Evolutionary conservation across 2,797 vertebrate species (phyloP), one percentile per base, ranked within the genome.

Genomic region (Lagorchestes hirsutus): DNA sequence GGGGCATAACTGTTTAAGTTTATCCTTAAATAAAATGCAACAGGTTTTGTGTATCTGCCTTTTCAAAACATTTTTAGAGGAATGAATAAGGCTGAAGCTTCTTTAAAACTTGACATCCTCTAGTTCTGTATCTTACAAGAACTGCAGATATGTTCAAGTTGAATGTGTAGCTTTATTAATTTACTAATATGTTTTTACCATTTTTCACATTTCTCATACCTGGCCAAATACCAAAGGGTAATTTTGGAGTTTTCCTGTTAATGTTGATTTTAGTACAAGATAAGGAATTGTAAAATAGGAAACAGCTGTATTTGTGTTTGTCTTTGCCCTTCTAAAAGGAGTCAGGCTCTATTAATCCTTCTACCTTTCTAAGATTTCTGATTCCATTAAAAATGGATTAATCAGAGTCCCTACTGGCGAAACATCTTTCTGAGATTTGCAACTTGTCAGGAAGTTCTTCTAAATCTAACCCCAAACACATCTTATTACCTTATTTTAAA

Each of bases 221-320:
- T 96, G n/a, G 58, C 56, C 92, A 97, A 95, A 94, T 96, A 91
- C 59, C 90, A 93, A 55, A 97, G 82, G 50, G 58, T 62, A 93
- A 95, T 97, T 97, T 97, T 93, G 27, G 55, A 94, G 8, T 95
- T 29, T 97, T 97, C 91, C 94, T 96, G 29, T 95, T 94, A 94
- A 13, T 96, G 55, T 82, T 95, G 90, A 57, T 97, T 96, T 96
- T 93, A 96, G 95, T 96, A 91, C 56, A 92, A 94, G 54, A 90
- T 93, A 92, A 95, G 55, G 92, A 97, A 96, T 94, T 46, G 11
- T 96, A 93, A 55, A 94, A 34, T 74, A 97, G 96, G 96, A 97
- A 96, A 93, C 87, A 97, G 90, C 92, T 97, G 91, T 13, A 10
- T 94, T 96, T 95, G 67, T 31, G 54, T 93, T 93, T 95, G 92